These are phyloP conservation scores for Sebastes aleutianus DNA, from an alignment of 2,797 vertebrate species.

Conservation along the genomic window DNA sequence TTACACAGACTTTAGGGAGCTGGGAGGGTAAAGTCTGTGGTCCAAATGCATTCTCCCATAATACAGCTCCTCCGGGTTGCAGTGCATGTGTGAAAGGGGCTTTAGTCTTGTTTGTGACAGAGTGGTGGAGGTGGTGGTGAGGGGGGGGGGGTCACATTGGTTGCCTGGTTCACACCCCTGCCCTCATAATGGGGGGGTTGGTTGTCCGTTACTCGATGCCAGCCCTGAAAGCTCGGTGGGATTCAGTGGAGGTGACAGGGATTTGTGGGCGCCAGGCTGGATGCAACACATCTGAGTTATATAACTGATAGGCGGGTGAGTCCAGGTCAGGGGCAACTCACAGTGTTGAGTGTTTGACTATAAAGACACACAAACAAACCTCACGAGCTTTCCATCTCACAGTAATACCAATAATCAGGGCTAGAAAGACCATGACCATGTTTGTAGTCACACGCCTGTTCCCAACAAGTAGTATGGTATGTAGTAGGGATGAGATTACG, in stretches of 20 bases:
- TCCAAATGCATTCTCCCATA: not conserved
- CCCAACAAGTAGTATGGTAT: not conserved
- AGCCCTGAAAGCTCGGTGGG: constrained; percentile 1
- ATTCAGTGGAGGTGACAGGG: constrained; percentile 38
- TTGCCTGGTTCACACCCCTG: constrained; percentile 9
- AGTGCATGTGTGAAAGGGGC: not conserved
- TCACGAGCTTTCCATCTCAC: not conserved
- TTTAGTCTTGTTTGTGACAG: not conserved
- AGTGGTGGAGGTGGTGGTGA: not conserved
- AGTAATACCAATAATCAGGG: not conserved
- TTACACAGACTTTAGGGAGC: not conserved
- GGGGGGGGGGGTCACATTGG: not conserved
- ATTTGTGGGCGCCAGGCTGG: constrained; percentile 59
- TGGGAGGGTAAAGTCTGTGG: not conserved
- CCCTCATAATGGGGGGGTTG: not conserved
- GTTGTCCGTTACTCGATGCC: not conserved
- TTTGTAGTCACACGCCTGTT: not conserved
- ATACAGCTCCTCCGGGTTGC: not conserved
- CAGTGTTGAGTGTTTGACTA: not conserved
- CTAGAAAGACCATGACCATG: not conserved
- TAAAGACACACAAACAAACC: not conserved
- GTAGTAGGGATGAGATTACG: too few relatives aligned
- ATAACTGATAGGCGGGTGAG: constrained; percentile 1
- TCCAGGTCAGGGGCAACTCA: constrained; percentile 23
- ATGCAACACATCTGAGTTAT: constrained; percentile 47